A percentile compares a stretch with the other conserved stretches of the same genome.
Evolutionary conservation across 2,113 vertebrate species (phyloP).

Genomic region (Daphoenositta chrysoptera): DNA sequence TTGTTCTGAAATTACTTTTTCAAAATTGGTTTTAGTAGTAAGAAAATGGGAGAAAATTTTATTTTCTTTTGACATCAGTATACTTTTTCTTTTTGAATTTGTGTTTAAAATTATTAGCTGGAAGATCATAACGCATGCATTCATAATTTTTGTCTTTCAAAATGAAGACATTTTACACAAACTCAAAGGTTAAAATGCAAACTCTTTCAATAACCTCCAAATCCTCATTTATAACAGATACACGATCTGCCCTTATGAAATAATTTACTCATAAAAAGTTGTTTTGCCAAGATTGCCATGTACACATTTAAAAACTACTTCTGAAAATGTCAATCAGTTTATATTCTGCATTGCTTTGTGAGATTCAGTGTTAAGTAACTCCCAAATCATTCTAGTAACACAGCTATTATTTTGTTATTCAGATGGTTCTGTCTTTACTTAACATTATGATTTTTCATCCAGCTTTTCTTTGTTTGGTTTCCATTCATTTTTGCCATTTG

Average conservation of each 20-base stretch:
- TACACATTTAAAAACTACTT: not conserved
- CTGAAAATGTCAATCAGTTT: not conserved
- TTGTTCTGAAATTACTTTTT: not conserved
- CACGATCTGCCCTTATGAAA: not conserved
- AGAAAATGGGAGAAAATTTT: not conserved
- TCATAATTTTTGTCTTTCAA: not conserved
- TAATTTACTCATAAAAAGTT: not conserved
- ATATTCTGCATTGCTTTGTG: not conserved
- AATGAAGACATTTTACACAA: not conserved
- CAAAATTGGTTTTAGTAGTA: not conserved
- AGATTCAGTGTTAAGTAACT: not conserved
- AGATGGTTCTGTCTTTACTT: not conserved
- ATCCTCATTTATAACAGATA: not conserved
- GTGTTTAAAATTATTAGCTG: not conserved
- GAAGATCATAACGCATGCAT: not conserved
- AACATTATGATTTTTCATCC: not conserved
- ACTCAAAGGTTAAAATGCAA: not conserved
- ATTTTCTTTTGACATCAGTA: not conserved
- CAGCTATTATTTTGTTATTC: not conserved
- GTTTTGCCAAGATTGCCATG: not conserved
- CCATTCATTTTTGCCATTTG: not conserved
- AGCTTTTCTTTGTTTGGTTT: not conserved
- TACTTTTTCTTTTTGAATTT: not conserved
- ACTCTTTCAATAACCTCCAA: not conserved
- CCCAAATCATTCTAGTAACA: not conserved